Conservation (phyloP, 1,140 invertebrate species). For the Coelopa frigida region DNA sequence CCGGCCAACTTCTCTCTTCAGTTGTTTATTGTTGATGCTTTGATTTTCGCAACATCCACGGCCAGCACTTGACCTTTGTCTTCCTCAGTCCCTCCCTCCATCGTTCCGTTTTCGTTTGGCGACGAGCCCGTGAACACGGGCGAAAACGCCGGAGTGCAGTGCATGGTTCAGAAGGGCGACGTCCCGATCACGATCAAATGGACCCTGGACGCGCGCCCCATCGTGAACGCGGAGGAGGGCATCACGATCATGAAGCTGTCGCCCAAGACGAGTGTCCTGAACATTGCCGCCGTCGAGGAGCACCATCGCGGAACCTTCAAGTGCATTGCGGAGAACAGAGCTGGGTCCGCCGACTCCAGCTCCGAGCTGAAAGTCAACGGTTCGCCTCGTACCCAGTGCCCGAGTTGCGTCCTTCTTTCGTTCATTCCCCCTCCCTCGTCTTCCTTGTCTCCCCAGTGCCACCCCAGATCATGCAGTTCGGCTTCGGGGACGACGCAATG, state of each 20-base stretch:
- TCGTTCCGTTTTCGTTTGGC: slow-evolving; percentile 59
- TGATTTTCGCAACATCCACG: too few species aligned
- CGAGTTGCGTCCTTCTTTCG: too few species aligned
- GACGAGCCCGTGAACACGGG: slow-evolving; percentile 65
- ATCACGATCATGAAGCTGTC: slow-evolving; percentile 53
- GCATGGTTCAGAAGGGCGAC: slow-evolving; percentile 67
- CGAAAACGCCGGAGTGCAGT: slow-evolving; percentile 64
- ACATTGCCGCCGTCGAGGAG: slow-evolving; percentile 50
- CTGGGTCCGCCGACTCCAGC: slow-evolving; percentile 50
- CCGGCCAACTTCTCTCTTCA: too few species aligned
- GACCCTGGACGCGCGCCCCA: slow-evolving; percentile 46
- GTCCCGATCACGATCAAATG: slow-evolving; percentile 61
- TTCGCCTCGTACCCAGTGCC: too few species aligned
- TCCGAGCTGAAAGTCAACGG: slow-evolving; percentile 55
- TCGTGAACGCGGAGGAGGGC: slow-evolving; percentile 46
- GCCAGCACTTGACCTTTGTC: neutral
- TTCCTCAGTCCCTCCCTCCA: slow-evolving; percentile 43
- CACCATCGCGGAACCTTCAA: slow-evolving; percentile 55
- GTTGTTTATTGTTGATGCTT: too few species aligned
- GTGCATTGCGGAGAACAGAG: slow-evolving; percentile 55
- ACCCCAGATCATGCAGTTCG: slow-evolving; percentile 58
- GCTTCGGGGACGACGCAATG: slow-evolving; percentile 55
- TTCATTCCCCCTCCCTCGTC: neutral
- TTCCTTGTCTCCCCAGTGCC: slow-evolving; percentile 48
- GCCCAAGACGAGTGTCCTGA: slow-evolving; percentile 61